Conservation (phyloP, 35 echinoderm and acorn worm genomes). For the Amphiura filiformis region DNA sequence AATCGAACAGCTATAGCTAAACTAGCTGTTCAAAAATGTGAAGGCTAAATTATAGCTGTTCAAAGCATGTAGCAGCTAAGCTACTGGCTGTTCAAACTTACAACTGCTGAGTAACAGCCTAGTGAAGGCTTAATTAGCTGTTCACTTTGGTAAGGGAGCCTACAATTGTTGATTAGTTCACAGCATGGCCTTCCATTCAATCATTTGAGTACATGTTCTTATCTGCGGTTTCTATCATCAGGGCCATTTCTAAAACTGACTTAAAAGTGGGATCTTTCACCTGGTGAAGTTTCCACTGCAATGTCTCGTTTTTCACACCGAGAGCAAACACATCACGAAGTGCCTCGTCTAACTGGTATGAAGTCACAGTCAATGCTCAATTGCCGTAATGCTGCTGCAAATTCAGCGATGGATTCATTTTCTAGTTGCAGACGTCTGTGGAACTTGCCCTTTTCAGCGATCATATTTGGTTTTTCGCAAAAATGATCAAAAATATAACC, state of each 20-base stretch:
- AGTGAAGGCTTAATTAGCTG: too few species aligned
- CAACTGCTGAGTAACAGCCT: too few species aligned
- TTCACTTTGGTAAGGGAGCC: too few species aligned
- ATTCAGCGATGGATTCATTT: background rate
- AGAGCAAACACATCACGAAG: background rate
- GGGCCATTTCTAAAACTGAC: background rate
- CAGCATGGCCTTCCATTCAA: too few species aligned
- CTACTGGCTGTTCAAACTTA: too few species aligned
- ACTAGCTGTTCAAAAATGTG: too few species aligned
- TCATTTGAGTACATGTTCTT: background rate
- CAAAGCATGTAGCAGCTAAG: too few species aligned
- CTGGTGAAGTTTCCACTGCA: background rate
- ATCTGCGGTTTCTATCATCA: background rate
- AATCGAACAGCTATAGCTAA: too few species aligned
- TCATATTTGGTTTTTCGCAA: background rate
- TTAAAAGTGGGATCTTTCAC: background rate
- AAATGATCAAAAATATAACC: background rate
- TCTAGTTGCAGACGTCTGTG: background rate
- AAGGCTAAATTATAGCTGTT: too few species aligned
- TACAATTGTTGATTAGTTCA: too few species aligned
- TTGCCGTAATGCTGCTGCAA: background rate
- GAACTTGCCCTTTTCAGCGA: background rate
- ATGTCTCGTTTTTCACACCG: background rate
- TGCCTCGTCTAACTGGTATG: background rate
- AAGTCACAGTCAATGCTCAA: background rate